Conservation (phyloP, 2,888 invertebrate species). For the Phlogophora meticulosa region DNA sequence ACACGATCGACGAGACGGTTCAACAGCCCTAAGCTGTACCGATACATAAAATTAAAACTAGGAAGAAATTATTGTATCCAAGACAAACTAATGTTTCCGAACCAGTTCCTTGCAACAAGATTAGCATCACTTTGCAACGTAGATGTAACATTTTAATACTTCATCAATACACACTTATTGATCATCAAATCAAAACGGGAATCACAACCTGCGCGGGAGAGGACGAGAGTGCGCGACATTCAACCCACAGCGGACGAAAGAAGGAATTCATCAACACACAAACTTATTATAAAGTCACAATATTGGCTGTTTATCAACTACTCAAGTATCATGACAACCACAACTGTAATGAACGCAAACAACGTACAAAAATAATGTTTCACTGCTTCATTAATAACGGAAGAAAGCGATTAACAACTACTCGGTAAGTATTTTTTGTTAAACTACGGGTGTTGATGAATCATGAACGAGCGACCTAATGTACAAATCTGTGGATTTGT, state of each 20-base stretch:
- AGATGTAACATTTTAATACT: conserved; percentile 54
- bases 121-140: conserved; percentile 13
- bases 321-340: conserved; percentile 71
- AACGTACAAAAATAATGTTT: conserved; percentile 82
- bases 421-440: conserved; percentile 75
- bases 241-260: conserved; percentile 69
- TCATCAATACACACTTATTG: conserved; percentile 55
- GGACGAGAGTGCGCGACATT: conserved; percentile 59
- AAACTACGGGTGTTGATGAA: conserved; percentile 78
- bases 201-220: conserved; percentile 75
- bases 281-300: conserved; percentile 84
- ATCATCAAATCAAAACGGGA: conserved; percentile 63
- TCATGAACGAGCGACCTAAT: conserved; percentile 65
- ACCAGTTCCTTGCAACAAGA: conserved; percentile 28
- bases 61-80: conserved; percentile 41
- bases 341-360: conserved; percentile 77
- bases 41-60: conserved; percentile 50
- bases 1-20: conserved; percentile 40
- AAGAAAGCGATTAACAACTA: conserved; percentile 83
- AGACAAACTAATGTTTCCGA: conserved; percentile 20
- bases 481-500: conserved; percentile 80
- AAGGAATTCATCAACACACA: conserved; percentile 78
- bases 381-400: conserved; percentile 78
- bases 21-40: conserved; percentile 34
- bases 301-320: conserved; percentile 73